Conservation (phyloP, 1,140 invertebrate species). For the Danaus plexippus region DNA sequence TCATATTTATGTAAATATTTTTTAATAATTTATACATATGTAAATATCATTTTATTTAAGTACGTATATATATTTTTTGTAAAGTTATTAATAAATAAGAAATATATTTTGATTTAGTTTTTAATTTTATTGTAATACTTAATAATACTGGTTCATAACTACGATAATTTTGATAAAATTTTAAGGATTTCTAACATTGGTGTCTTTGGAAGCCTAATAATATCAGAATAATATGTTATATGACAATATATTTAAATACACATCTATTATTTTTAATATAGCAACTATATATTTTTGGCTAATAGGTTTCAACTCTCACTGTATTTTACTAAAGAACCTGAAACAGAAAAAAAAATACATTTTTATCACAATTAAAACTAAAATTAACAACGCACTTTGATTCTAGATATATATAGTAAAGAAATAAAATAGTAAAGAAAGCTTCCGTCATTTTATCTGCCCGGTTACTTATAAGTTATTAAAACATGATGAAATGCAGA, state of each 20-base stretch:
- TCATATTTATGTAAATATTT: constrained; percentile 4
- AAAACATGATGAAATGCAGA: no score
- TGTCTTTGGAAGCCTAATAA: no score
- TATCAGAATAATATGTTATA: background rate
- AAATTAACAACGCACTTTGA: no score
- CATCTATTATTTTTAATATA: no score
- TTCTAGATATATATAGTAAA: no score
- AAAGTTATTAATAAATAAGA: constrained; percentile 17
- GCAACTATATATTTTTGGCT: constrained; percentile 1
- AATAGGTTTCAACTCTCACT: constrained; percentile 1
- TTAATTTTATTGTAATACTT: constrained; percentile 5
- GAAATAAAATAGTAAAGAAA: no score
- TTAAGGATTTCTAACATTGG: no score
- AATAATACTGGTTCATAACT: constrained; percentile 3
- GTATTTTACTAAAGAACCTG: constrained; percentile 42
- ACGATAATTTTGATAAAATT: no score
- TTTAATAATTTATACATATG: constrained; percentile 9
- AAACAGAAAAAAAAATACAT: constrained; percentile 31
- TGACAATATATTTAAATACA: constrained; percentile 1
- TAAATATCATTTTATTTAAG: background rate
- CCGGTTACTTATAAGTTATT: no score
- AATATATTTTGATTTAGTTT: constrained; percentile 12
- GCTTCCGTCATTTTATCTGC: no score
- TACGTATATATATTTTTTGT: no score
- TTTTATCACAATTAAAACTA: no score